Conservation (phyloP, 2,113 vertebrate species). For the Tetrao urogallus region DNA sequence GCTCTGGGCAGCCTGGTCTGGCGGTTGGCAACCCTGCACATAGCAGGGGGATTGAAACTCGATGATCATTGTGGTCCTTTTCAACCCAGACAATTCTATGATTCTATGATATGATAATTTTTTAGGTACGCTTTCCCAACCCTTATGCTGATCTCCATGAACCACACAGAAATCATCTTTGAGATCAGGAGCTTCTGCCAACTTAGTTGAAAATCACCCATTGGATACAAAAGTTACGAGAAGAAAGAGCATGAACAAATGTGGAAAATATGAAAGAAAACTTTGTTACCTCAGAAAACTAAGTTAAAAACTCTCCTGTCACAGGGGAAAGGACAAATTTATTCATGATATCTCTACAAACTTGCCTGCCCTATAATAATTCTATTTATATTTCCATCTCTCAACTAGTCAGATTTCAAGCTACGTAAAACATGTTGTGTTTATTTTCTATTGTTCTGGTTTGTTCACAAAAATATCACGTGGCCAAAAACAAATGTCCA, state of each 20-base stretch:
- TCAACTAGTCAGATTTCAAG: not conserved
- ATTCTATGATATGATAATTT: not conserved
- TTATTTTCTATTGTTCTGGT: constrained; percentile 29
- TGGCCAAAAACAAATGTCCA: not conserved
- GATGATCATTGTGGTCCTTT: too few species aligned
- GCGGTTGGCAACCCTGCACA: too few species aligned
- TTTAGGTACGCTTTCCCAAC: not conserved
- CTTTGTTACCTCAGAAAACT: not conserved
- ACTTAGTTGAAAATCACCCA: not conserved
- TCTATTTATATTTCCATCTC: not conserved
- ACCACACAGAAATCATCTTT: not conserved
- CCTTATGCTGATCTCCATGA: not conserved
- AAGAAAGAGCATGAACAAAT: not conserved
- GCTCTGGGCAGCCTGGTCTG: too few species aligned
- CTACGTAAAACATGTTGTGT: not conserved
- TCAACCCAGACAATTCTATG: too few species aligned
- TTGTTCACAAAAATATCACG: not conserved
- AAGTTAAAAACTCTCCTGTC: not conserved
- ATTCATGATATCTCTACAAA: not conserved
- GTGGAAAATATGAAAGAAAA: not conserved
- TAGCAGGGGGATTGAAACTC: too few species aligned
- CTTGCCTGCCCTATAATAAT: not conserved
- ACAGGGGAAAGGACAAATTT: not conserved
- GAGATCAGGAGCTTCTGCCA: not conserved
- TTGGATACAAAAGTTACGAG: not conserved